Conservation (phyloP, 2,113 vertebrate genomes). For the Falco punctatus region DNA sequence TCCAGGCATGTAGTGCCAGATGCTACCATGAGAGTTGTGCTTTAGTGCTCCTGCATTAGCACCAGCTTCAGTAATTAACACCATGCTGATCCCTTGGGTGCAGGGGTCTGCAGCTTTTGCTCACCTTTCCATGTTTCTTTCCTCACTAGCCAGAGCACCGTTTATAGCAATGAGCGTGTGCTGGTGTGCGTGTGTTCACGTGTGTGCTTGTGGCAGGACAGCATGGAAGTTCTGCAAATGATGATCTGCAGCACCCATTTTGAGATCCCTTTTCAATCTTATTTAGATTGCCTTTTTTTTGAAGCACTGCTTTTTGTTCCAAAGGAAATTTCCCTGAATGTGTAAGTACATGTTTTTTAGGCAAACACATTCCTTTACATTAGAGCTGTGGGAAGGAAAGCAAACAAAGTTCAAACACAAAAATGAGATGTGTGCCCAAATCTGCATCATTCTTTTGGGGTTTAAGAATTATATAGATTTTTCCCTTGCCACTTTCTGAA, state of each 20-base stretch:
- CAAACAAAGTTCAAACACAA: neutral
- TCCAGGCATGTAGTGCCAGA: neutral
- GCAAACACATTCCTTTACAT: slow-evolving; percentile 67
- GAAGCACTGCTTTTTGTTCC: slow-evolving; percentile 17
- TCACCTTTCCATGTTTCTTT: neutral
- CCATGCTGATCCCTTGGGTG: neutral
- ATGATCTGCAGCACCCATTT: slow-evolving; percentile 24
- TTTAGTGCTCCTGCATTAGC: neutral
- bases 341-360: slow-evolving; percentile 70
- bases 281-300: slow-evolving; percentile 25
- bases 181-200: accelerated
- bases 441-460: neutral
- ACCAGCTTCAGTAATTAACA: neutral
- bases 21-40: neutral
- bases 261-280: slow-evolving; percentile 34
- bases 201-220: neutral
- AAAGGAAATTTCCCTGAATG: slow-evolving; percentile 64
- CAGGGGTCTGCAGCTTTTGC: neutral
- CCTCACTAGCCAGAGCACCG: neutral
- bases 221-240: neutral
- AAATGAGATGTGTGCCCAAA: neutral
- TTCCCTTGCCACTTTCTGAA: neutral
- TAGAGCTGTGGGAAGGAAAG: slow-evolving; percentile 60
- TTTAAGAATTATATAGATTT: neutral
- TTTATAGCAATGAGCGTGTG: accelerated